Evolutionary conservation across 2,113 vertebrate genomes (phyloP).

Genomic region (Hystrix cristata): DNA sequence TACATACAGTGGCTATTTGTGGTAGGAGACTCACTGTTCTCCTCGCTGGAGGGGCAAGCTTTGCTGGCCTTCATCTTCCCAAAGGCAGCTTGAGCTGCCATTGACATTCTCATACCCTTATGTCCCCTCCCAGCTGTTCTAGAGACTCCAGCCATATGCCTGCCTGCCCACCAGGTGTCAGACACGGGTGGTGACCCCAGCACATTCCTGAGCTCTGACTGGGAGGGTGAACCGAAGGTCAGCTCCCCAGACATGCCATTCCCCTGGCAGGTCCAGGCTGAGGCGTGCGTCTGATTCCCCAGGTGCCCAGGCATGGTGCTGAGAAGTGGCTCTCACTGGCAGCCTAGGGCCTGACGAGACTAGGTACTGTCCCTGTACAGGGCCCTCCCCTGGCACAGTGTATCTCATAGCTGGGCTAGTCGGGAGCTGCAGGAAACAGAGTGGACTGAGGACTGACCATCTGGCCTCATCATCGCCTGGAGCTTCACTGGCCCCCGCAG

Average conservation of each 20-base stretch:
- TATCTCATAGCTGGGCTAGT: neutral
- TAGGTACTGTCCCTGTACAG: neutral
- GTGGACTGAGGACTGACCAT: neutral
- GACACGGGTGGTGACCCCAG: slow-evolving; percentile 59
- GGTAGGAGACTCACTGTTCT: neutral
- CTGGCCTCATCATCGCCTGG: accelerated
- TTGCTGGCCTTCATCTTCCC: neutral
- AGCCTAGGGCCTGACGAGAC: neutral
- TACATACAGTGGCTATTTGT: accelerated
- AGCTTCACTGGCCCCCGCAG: accelerated
- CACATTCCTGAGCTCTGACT: slow-evolving; percentile 57
- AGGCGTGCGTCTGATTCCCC: neutral
- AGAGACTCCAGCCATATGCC: neutral
- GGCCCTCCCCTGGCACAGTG: neutral
- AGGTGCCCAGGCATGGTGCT: neutral
- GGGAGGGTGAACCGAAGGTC: slow-evolving; percentile 52
- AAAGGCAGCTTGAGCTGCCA: neutral
- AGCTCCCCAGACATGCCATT: slow-evolving; percentile 21
- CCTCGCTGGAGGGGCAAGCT: neutral
- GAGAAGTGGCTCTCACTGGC: neutral
- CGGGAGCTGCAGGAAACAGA: neutral
- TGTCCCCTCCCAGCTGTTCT: slow-evolving; percentile 52
- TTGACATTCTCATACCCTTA: neutral
- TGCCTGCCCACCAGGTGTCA: slow-evolving; percentile 58
- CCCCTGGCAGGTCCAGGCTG: neutral